These are phyloP conservation scores for Cephalopterus ornatus DNA, from an alignment of 2,113 vertebrate species.

Conservation along the genomic window DNA sequence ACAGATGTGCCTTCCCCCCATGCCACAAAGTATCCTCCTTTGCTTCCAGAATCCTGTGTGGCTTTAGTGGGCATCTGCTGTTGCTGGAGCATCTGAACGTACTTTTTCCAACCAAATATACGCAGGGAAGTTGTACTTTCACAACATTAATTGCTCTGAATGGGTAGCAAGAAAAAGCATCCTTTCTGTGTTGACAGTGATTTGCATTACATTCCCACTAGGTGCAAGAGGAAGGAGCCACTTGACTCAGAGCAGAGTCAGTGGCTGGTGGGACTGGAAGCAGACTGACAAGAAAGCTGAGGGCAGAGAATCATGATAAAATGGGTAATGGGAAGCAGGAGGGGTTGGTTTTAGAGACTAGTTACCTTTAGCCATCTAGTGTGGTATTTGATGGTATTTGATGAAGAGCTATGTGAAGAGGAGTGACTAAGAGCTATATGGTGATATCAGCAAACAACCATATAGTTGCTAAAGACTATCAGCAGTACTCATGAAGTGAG, in stretches of 20 bases:
- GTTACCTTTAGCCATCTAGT: background rate
- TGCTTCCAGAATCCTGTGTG: background rate
- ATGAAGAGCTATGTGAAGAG: background rate
- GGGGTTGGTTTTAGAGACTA: background rate
- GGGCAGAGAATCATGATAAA: background rate
- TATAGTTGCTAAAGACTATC: background rate
- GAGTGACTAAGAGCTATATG: background rate
- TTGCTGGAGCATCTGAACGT: background rate
- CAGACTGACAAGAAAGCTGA: background rate
- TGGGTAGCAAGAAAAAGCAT: background rate
- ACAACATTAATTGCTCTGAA: background rate
- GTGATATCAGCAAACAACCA: background rate
- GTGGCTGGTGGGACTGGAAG: background rate
- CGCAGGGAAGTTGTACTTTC: background rate
- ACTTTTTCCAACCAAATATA: background rate
- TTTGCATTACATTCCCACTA: background rate
- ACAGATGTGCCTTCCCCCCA: fast-evolving
- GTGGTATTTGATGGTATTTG: background rate
- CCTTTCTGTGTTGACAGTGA: background rate
- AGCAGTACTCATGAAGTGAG: background rate
- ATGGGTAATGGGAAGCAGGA: background rate
- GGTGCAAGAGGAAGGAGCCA: background rate
- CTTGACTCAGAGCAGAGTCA: background rate
- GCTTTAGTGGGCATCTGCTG: background rate
- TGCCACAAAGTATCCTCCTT: background rate